These are phyloP conservation scores for Ectropis crepuscularia DNA, from an alignment of 2,888 invertebrate species.

Conservation along the genomic window DNA sequence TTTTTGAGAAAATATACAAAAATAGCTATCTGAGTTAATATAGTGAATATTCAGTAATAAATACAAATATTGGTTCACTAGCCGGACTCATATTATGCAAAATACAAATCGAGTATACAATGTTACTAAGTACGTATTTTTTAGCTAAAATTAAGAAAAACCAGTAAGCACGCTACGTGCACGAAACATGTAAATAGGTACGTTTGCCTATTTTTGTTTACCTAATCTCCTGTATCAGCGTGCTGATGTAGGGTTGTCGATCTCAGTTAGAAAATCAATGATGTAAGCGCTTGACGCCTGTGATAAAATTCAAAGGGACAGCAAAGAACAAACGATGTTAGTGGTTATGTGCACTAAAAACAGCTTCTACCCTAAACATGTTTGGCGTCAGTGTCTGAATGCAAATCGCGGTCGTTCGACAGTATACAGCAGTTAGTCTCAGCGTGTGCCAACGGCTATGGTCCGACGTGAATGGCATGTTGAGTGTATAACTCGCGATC, in stretches of 20 bases:
- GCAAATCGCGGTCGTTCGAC: slow-evolving; percentile 34
- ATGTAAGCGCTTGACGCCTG: background rate
- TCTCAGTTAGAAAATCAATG: slow-evolving; percentile 30
- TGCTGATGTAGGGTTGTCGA: slow-evolving; percentile 48
- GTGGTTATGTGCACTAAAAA: slow-evolving; percentile 20
- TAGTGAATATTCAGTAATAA: too few relatives aligned
- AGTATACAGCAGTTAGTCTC: slow-evolving; percentile 34
- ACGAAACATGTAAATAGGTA: slow-evolving; percentile 61
- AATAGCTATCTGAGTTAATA: too few relatives aligned
- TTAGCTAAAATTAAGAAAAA: slow-evolving; percentile 55
- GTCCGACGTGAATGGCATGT: slow-evolving; percentile 62
- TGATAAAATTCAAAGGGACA: background rate
- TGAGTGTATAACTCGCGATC: slow-evolving; percentile 40
- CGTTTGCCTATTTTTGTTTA: slow-evolving; percentile 66
- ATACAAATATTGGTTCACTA: too few relatives aligned
- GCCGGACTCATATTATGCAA: background rate
- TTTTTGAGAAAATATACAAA: too few relatives aligned
- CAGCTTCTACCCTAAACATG: slow-evolving; percentile 26
- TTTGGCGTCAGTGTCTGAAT: slow-evolving; percentile 29
- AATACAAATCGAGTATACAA: background rate
- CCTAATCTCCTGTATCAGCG: slow-evolving; percentile 63
- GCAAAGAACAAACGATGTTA: slow-evolving; percentile 13
- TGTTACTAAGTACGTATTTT: slow-evolving; percentile 34
- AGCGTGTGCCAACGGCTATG: slow-evolving; percentile 53
- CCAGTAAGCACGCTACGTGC: slow-evolving; percentile 55